Evolutionary conservation across 2,113 vertebrate genomes (phyloP), one percentile per base, ranked within the genome.

Genomic region (Zosterops japonicus): DNA sequence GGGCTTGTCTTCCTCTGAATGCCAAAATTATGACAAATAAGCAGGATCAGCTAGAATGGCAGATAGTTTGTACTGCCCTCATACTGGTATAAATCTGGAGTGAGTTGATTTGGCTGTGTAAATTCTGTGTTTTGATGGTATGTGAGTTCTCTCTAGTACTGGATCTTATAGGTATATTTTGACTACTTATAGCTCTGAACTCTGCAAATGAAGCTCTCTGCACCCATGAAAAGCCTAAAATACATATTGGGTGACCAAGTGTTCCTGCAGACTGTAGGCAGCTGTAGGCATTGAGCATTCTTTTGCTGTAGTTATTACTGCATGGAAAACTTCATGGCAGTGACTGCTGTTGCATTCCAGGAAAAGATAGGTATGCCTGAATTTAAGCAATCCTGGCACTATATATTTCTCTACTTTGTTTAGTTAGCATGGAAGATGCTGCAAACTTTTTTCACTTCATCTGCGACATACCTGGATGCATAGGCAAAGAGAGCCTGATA

Each of bases 241-340:
- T 29, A 18, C 12, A 7, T 28, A 14, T 27, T 83, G 47, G 56
- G 24, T 41, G 39, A 47, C 22, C 12, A 39, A 36, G 24, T 29
- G 63, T 52, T 95, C 60, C 39, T 89, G 77, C 87, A 94, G 94
- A 69, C 75, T 72, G 74, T 92, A 83, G 77, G 91, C 79, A 94
- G 89, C 75, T 93, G 79, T 65, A 83, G 88, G 24, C 55, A 68
- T 47, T 65, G 56, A 84, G 53, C 7, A 8, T 70, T 35, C 8
- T 69, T 91, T 52, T 94, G 82, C 90, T 85, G 84, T 83, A 90
- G 90, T 93, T 91, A 85, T 77, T 90, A 87, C 82, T 87, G 79
- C 33, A 78, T 39, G 41, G 77, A 95, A 90, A 91, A 92, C 94
- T 80, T 87, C 60, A 49, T 74, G 88, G 83, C 74, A 89, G 83